Percentiles rank a stretch among this genome's conserved stretches.
Conservation (phyloP, 2,888 invertebrate species). For the Chironomus tentans region DNA sequence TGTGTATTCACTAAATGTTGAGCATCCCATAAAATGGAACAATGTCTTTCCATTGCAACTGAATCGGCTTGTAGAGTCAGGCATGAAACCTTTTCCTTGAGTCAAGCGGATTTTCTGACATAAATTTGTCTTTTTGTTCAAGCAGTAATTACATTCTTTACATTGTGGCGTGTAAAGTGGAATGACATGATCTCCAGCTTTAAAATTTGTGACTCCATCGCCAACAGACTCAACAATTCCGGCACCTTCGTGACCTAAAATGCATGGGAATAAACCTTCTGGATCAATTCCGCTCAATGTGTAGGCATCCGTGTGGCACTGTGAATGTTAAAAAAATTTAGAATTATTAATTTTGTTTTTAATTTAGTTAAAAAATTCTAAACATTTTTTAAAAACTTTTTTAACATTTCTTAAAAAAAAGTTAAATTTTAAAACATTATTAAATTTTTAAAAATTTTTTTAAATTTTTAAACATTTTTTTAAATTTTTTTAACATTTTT, state of each 20-base stretch:
- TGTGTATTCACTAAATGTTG: constrained; percentile 89
- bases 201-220: constrained; percentile 76
- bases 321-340: no score
- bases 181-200: constrained; percentile 50
- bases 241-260: constrained; percentile 94
- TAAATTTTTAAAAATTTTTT: no score
- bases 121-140: constrained; percentile 90
- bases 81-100: constrained; percentile 84
- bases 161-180: constrained; percentile 45
- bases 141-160: constrained; percentile 91
- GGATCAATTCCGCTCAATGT: constrained; percentile 81
- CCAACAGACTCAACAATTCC: constrained; percentile 97
- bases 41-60: constrained; percentile 58
- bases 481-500: no score
- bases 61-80: constrained; percentile 83
- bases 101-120: constrained; percentile 85
- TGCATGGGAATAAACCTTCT: constrained; percentile 83
- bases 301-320: constrained; percentile 87
- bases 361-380: no score
- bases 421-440: no score
- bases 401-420: no score
- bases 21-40: constrained; percentile 94
- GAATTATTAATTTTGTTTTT: no score
- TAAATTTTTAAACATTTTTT: no score
- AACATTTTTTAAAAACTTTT: no score